Percentiles rank a stretch among this genome's conserved stretches.
phyloP scores from a whole-genome alignment of 2,888 invertebrate genomes.

The Ptychoptera albimana region DNA sequence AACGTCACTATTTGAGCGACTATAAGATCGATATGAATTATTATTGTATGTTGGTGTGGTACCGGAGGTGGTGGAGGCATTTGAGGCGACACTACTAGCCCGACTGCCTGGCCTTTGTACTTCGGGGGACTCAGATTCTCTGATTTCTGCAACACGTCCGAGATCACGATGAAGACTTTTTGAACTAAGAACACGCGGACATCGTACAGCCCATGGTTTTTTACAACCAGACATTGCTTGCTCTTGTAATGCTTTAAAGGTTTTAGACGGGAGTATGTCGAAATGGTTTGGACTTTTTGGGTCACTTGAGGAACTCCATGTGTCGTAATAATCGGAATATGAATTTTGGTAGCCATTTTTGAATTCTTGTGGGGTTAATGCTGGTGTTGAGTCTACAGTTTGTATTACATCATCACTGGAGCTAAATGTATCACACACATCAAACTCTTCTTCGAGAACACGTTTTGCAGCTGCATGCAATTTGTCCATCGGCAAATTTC shows the following conservation, averaged over 20 bases:
- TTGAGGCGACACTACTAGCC: no score
- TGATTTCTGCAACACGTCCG: conserved; percentile 26
- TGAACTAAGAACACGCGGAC: conserved; percentile 44
- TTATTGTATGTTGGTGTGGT: no score
- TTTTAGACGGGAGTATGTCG: conserved; percentile 39
- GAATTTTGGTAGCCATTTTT: conserved; percentile 26
- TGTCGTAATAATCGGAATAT: conserved; percentile 39
- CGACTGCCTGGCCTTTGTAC: no score
- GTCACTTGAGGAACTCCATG: conserved; percentile 29
- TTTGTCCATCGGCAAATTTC: conserved; percentile 39
- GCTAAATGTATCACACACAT: conserved; percentile 19
- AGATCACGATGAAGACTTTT: conserved; percentile 38
- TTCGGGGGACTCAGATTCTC: conserved; percentile 27
- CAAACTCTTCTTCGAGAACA: conserved; percentile 39
- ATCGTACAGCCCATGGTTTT: conserved; percentile 38
- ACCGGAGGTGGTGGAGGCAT: no score
- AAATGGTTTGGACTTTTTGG: conserved; percentile 13
- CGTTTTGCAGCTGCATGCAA: conserved; percentile 39
- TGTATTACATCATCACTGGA: conserved; percentile 8
- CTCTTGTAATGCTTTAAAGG: conserved; percentile 38
- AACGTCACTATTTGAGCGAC: no score
- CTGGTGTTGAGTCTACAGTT: conserved; percentile 33
- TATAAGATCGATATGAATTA: no score
- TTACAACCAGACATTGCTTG: conserved; percentile 25
- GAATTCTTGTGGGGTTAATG: conserved; percentile 32